These are phyloP conservation scores for Benthosema pterotum DNA, from an alignment of 2,797 vertebrate genomes.

Conservation along the genomic window DNA sequence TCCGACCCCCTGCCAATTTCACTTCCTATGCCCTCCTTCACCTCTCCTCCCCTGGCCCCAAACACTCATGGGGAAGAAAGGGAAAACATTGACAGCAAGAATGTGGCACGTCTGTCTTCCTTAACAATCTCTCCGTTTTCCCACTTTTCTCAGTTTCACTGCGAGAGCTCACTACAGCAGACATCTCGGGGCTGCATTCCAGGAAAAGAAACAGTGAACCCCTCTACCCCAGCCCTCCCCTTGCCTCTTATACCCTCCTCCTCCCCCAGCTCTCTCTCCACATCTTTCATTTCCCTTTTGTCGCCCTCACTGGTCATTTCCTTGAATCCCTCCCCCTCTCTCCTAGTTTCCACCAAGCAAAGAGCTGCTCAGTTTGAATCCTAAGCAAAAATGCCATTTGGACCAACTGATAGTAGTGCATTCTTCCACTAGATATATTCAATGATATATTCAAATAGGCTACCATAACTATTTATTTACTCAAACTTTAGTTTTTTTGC, in stretches of 20 bases:
- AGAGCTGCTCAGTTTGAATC: constrained; percentile 38
- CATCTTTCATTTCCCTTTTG: constrained; percentile 73
- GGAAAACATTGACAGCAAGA: constrained; percentile 62
- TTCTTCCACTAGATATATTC: not conserved
- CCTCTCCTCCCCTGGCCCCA: constrained; percentile 42
- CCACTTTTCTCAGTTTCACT: constrained; percentile 55
- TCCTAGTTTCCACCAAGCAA: constrained; percentile 22
- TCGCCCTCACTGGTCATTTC: constrained; percentile 63
- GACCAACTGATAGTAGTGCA: constrained; percentile 6
- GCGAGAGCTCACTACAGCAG: constrained; percentile 48
- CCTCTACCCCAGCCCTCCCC: constrained; percentile 50
- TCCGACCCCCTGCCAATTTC: not conserved
- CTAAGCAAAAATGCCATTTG: constrained; percentile 24
- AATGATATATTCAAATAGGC: too few relatives aligned
- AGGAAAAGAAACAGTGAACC: constrained; percentile 70
- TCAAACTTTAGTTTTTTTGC: too few relatives aligned
- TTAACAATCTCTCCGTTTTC: constrained; percentile 73
- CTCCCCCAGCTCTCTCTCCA: constrained; percentile 53
- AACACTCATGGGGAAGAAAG: constrained; percentile 36
- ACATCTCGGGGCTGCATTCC: constrained; percentile 72
- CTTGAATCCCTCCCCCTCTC: constrained; percentile 33
- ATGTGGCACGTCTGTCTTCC: constrained; percentile 74
- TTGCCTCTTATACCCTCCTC: constrained; percentile 36
- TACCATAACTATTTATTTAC: too few relatives aligned
- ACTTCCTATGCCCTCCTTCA: not conserved